Base-by-base conservation (phyloP, 2,888 invertebrate genomes). In the Latrodectus hesperus region DNA sequence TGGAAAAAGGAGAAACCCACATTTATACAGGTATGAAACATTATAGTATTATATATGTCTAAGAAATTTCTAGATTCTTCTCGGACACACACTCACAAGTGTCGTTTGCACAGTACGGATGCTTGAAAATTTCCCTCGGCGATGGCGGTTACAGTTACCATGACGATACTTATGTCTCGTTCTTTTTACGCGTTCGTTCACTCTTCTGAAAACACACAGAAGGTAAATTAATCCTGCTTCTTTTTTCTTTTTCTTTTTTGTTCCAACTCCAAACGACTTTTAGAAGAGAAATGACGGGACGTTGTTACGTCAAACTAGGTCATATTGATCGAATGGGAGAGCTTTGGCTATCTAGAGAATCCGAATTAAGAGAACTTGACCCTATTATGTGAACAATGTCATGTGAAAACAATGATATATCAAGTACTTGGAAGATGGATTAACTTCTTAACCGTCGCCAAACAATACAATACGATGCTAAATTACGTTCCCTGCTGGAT, bases 291-390 rank as follows among this genome's bases (percentile, higher is more conserved):
- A 55, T 12, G 68, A 70, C 71, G n/a, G 64, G 80, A 52, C 26
- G 68, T 38, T 26, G 71, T 71, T 80, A 55, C 72, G 80, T 60
- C 64, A 38, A 83, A 83, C 76, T 83, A 83, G 83, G 83, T 83
- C 83, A 70, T 83, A 83, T 83, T 83, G 83, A 83, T 83, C 83
- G 64, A 49, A 60, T 60, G 16, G 17, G 11, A 68, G 70, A 71
- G 76, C 83, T 76, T 83, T 83, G 83, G 71, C 53, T 12, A 60
- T 71, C 76, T 60, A 8, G 64, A 52, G 68, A 60, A n/a, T 26
- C 64, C 38, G 76, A 74, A 64, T 67, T 67, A 67, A 71, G 64
- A 55, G 60, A 67, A 75, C 83, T 83, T 83, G 83, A 83, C 83
- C 83, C 70, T 71, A 75, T 76, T 83, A 51, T 22, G 51, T 14